A percentile compares a stretch with the other conserved stretches of the same genome.
phyloP scores from a whole-genome alignment of 2,888 invertebrate genomes.

The Pachliopta kotzebuea region DNA sequence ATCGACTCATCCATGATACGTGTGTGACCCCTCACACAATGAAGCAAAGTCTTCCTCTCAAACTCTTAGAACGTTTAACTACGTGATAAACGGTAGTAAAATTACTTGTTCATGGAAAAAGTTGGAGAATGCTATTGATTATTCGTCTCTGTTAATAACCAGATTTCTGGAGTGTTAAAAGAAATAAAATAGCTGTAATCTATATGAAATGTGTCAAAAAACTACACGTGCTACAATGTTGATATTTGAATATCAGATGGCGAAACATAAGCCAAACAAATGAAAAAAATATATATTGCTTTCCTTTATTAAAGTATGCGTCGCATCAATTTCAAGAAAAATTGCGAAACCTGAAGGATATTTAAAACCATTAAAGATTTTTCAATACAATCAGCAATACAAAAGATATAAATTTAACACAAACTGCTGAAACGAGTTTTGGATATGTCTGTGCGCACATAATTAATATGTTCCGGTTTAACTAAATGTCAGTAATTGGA shows the following conservation, averaged over 20 bases:
- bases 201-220: too few relatives aligned
- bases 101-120: too few relatives aligned
- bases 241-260: too few relatives aligned
- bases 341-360: neutral
- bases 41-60: neutral
- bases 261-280: too few relatives aligned
- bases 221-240: too few relatives aligned
- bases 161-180: too few relatives aligned
- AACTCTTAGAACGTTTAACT: neutral
- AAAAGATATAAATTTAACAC: slow-evolving; percentile 15
- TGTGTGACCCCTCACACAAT: slow-evolving; percentile 15
- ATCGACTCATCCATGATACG: slow-evolving; percentile 5
- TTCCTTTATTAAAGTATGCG: neutral
- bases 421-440: slow-evolving; percentile 21
- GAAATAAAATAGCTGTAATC: too few relatives aligned
- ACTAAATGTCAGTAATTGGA: slow-evolving; percentile 67
- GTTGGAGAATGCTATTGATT: too few relatives aligned
- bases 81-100: neutral
- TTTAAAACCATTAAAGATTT: neutral
- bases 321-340: neutral
- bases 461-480: slow-evolving; percentile 32
- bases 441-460: slow-evolving; percentile 13
- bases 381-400: neutral
- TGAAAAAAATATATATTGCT: neutral
- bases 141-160: too few relatives aligned